A percentile compares a stretch with the other conserved stretches of the same genome.
These are phyloP conservation scores for Corvus cornix DNA, from an alignment of 2,113 vertebrate species.

Conservation along the genomic window DNA sequence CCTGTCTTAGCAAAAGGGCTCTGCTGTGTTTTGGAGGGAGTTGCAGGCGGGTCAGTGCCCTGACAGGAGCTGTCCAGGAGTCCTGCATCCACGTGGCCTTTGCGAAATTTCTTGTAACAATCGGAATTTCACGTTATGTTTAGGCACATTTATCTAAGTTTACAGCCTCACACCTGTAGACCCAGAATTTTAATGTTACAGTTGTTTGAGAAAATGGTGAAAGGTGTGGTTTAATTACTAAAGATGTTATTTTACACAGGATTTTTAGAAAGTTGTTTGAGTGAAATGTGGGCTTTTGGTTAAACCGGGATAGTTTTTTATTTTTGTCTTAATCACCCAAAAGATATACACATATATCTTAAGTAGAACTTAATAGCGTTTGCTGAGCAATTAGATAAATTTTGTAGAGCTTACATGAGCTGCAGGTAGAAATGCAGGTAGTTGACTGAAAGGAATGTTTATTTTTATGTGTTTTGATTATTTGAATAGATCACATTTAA, in stretches of 20 bases:
- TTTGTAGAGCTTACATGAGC: neutral
- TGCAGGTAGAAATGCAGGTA: neutral
- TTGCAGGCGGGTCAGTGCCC: neutral
- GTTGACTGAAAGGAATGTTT: neutral
- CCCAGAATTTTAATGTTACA: neutral
- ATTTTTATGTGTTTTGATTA: neutral
- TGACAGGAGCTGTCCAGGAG: neutral
- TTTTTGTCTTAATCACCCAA: neutral
- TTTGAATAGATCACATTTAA: neutral
- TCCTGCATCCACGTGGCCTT: neutral
- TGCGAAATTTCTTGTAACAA: neutral
- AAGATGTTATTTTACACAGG: neutral
- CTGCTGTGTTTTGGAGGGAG: neutral
- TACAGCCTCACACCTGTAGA: rapidly evolving
- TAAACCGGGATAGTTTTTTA: neutral
- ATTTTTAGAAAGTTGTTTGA: neutral
- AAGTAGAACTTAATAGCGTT: neutral
- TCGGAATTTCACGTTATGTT: rapidly evolving
- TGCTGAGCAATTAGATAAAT: neutral
- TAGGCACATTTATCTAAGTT: neutral
- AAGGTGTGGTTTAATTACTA: neutral
- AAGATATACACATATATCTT: neutral
- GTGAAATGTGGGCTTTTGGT: neutral
- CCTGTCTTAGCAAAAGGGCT: neutral
- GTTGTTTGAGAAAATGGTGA: neutral